Evolutionary conservation across 1,140 invertebrate genomes (phyloP), one percentile per base, ranked within the genome.

Genomic region (Papilio aristodemus): DNA sequence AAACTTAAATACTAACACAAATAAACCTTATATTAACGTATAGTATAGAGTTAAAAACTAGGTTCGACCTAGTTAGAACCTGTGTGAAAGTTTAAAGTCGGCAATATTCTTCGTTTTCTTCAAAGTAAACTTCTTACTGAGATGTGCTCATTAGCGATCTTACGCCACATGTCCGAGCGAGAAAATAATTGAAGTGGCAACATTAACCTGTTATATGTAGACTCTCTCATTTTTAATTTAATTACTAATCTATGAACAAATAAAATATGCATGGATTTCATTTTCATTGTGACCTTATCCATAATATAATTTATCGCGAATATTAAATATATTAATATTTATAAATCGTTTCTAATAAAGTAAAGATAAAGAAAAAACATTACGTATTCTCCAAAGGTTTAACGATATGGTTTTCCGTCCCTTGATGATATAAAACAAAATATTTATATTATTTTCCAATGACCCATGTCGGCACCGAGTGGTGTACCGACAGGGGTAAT

Each of bases 81-180:
- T 25, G 46, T 22, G 22, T 54, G 46, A 54, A 54, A 54, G 46
- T 19, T 54, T 54, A 11, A 54, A 4, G 46, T 4, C 38, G 43
- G 19, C 46, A 54, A 54, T 54, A 22, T 54, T 54, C 9, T 54
- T 19, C 17, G 19, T 25, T 54, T 54, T 22, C 46, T 22, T 54
- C 22, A 19, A 54, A 54, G 46, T 54, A 54, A 54, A 54, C 17
- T 4, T 25, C 46, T n/a, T n/a, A n/a, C n/a, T 54, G 46, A 54
- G 46, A 54, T 54, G 46, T 19, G 19, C 46, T 22, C 46, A 54
- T 54, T 54, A 54, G 46, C 46, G 11, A 54, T 54, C 46, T 54
- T 19, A 54, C 46, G 46, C 46, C 11, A 22, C 13, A 13, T 11
- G 38, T 25, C 9, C 46, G 46, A 25, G 46, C 46, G 22, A 25